phyloP scores from a whole-genome alignment of 2,888 invertebrate species.

The Odontomyia ornata region DNA sequence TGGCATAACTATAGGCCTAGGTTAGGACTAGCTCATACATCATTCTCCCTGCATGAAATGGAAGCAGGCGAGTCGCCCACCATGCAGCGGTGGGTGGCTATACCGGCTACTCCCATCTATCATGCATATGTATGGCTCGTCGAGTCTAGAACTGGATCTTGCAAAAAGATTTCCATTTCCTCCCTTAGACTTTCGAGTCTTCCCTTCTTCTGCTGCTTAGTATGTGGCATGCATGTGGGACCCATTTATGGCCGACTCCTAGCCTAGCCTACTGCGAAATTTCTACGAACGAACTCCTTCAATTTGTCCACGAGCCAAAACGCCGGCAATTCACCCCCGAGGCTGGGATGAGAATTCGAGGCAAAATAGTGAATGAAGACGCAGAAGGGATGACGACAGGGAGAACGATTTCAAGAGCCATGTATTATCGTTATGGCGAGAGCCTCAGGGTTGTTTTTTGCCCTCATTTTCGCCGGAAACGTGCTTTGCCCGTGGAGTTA shows the following conservation, averaged over 20 bases:
- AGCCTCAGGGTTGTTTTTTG: conserved; percentile 9
- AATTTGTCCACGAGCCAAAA: conserved; percentile 19
- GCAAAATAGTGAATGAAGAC: background rate
- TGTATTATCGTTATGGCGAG: background rate
- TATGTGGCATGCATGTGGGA: background rate
- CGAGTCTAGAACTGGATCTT: background rate
- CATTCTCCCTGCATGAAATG: background rate
- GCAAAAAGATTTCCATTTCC: conserved; percentile 32
- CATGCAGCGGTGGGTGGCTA: conserved; percentile 19
- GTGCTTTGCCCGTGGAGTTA: background rate
- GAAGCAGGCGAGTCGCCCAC: background rate
- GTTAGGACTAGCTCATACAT: conserved; percentile 40
- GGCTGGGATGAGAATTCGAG: background rate
- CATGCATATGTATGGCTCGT: background rate
- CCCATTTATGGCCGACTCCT: background rate
- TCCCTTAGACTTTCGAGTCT: background rate
- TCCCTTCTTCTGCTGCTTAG: background rate
- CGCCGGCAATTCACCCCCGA: conserved; percentile 7
- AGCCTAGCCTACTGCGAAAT: conserved; percentile 10
- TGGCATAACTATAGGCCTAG: conserved; percentile 31
- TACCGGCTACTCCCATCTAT: background rate
- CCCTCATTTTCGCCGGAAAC: conserved; percentile 24
- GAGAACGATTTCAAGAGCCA: background rate
- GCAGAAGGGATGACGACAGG: background rate
- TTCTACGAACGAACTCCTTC: conserved; percentile 32